Conservation (phyloP, 2,888 invertebrate species). For the Rotaria magnacalcarata region DNA sequence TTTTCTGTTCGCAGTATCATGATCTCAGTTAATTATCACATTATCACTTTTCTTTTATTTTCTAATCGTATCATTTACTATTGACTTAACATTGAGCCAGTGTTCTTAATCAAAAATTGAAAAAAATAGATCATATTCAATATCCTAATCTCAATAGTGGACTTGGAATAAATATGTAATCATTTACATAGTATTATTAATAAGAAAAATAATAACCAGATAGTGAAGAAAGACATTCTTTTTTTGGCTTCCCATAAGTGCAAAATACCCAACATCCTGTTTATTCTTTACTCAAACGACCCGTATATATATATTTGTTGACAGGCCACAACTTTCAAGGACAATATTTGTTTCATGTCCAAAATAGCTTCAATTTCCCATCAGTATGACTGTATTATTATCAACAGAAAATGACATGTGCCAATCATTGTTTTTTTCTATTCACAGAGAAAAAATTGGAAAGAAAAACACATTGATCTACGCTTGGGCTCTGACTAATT, state of each 20-base stretch:
- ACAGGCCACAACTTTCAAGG: not conserved
- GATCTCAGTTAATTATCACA: not conserved
- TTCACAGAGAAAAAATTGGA: not conserved
- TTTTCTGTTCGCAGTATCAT: not conserved
- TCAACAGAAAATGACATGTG: not conserved
- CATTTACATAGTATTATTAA: not conserved
- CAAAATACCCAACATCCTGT: not conserved
- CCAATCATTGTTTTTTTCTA: not conserved
- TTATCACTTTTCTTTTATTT: not conserved
- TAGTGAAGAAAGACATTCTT: not conserved
- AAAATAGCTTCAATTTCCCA: slow-evolving; percentile 2
- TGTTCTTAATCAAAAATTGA: not conserved
- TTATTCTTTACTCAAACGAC: not conserved
- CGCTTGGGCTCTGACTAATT: not conserved
- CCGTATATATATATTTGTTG: not conserved
- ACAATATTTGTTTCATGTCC: not conserved
- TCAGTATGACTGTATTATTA: not conserved
- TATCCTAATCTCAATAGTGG: not conserved
- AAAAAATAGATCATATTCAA: not conserved
- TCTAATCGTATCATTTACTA: not conserved
- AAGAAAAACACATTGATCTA: not conserved
- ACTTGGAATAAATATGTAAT: not conserved
- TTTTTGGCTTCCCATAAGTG: not conserved
- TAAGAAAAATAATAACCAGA: not conserved
- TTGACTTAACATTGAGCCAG: not conserved